Conservation (phyloP, 2,888 invertebrate species). For the Phrixothrix hirtus region DNA sequence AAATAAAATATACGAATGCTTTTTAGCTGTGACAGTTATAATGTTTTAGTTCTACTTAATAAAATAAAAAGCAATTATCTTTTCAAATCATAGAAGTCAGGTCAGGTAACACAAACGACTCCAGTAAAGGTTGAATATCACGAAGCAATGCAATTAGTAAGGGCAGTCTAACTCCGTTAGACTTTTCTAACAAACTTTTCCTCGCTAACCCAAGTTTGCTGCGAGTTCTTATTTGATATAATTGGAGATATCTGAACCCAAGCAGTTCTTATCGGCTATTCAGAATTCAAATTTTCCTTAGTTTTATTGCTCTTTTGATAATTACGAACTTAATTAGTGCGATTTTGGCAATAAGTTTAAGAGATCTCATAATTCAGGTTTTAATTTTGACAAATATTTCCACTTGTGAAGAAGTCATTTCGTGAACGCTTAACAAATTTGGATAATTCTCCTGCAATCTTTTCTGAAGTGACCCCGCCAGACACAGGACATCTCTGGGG, state of each 20-base stretch:
- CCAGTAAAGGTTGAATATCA: slow-evolving; percentile 19
- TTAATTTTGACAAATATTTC: slow-evolving; percentile 27
- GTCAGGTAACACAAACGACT: slow-evolving; percentile 20
- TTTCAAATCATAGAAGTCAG: slow-evolving; percentile 3
- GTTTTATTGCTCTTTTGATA: slow-evolving; percentile 45
- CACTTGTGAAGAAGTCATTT: not conserved
- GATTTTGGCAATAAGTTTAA: slow-evolving; percentile 26
- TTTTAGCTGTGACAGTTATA: no score
- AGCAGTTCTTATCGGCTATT: slow-evolving; percentile 39
- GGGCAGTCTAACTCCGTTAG: slow-evolving; percentile 23
- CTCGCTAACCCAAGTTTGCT: slow-evolving; percentile 26
- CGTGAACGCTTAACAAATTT: slow-evolving; percentile 19
- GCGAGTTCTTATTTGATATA: slow-evolving; percentile 41
- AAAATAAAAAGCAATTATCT: not conserved
- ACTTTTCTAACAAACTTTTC: slow-evolving; percentile 29
- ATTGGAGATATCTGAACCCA: slow-evolving; percentile 40
- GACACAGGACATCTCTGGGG: slow-evolving; percentile 36
- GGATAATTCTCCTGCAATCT: slow-evolving; percentile 16
- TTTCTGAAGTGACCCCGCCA: slow-evolving; percentile 16
- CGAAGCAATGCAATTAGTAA: slow-evolving; percentile 25
- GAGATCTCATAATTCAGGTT: slow-evolving; percentile 20
- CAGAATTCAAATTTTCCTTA: slow-evolving; percentile 39
- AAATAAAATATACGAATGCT: no score
- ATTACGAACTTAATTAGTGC: slow-evolving; percentile 41
- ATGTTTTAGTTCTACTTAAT: no score